Conservation (phyloP, 1,140 invertebrate species). For the Drosophila asahinai region DNA sequence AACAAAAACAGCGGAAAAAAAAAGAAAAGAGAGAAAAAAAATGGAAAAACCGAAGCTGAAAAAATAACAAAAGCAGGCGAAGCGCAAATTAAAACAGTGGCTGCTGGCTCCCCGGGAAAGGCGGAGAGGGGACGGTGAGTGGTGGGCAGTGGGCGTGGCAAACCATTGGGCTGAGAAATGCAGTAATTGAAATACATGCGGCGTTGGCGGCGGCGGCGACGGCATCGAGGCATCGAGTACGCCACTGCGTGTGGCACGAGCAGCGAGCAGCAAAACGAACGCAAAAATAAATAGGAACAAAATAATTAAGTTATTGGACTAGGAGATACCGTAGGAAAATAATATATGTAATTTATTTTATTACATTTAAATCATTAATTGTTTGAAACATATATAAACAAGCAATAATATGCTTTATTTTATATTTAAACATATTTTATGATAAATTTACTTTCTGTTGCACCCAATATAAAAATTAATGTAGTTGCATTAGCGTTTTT, state of each 20-base stretch:
- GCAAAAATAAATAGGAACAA: neutral
- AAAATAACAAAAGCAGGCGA: constrained; percentile 53
- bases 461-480: neutral
- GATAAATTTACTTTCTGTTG: too few species aligned
- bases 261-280: constrained; percentile 31
- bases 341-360: neutral
- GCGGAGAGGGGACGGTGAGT: neutral
- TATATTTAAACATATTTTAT: neutral
- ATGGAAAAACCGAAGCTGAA: constrained; percentile 28
- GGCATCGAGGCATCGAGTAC: constrained; percentile 22
- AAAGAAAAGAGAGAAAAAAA: neutral
- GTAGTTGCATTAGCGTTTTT: neutral
- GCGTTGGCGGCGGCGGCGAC: constrained; percentile 40
- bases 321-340: neutral
- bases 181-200: constrained; percentile 83
- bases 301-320: neutral
- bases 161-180: constrained; percentile 65
- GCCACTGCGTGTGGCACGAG: constrained; percentile 49
- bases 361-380: too few species aligned
- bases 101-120: constrained; percentile 17
- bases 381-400: too few species aligned
- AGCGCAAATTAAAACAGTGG: constrained; percentile 75
- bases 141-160: neutral
- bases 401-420: neutral
- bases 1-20: neutral